phyloP scores from a whole-genome alignment of 53 echinoderm and acorn worm species.

The Henricia sp. region DNA sequence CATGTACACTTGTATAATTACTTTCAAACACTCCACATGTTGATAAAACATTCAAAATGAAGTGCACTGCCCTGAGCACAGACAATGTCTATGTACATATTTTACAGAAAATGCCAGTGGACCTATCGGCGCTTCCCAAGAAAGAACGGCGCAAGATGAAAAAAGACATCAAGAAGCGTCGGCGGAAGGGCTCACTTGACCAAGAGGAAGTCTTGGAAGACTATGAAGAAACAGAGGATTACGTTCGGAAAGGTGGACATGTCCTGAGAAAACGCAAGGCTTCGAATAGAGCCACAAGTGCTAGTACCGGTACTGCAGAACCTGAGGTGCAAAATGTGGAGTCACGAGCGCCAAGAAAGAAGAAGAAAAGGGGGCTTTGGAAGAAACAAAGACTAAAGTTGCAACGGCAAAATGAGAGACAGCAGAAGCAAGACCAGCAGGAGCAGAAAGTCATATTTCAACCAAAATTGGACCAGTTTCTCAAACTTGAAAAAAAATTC shows the following conservation, averaged over 20 bases:
- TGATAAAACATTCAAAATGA: too few species aligned
- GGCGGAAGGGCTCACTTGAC: neutral
- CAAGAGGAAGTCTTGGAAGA: neutral
- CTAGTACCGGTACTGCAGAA: neutral
- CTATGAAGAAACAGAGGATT: slow-evolving; percentile 22
- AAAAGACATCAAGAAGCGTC: neutral
- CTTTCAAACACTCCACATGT: too few species aligned
- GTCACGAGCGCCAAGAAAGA: neutral
- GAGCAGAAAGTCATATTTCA: slow-evolving; percentile 9
- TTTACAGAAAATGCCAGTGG: neutral
- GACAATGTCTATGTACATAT: too few species aligned
- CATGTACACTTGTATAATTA: too few species aligned
- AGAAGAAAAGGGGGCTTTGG: neutral
- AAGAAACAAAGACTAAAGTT: neutral
- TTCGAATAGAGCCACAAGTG: neutral
- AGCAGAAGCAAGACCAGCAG: neutral
- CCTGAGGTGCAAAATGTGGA: too few species aligned
- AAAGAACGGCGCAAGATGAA: neutral
- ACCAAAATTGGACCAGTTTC: slow-evolving; percentile 8
- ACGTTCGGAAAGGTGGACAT: slow-evolving; percentile 11
- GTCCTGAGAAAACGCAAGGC: slow-evolving; percentile 5
- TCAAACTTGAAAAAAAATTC: slow-evolving; percentile 14
- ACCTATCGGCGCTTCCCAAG: neutral
- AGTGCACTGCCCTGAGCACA: too few species aligned
- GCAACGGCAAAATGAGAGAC: neutral